These are phyloP conservation scores for Furnarius figulus DNA, from an alignment of 2,113 vertebrate species.

Conservation along the genomic window DNA sequence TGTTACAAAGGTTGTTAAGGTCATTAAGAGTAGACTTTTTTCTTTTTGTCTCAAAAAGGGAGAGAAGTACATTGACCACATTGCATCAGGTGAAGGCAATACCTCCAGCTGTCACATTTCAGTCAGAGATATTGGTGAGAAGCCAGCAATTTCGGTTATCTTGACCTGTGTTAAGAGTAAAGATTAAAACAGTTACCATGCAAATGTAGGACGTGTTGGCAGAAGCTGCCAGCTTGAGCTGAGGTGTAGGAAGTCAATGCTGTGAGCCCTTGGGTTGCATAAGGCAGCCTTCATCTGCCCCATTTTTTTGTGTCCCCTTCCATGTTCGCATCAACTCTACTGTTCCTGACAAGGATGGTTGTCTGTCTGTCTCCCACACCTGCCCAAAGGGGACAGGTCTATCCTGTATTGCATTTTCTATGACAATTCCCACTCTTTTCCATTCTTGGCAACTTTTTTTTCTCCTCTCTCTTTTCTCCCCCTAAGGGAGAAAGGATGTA, in stretches of 20 bases:
- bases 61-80: background rate
- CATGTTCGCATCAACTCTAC: no score
- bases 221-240: background rate
- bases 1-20: background rate
- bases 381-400: no score
- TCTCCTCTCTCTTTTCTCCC: background rate
- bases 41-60: background rate
- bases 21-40: background rate
- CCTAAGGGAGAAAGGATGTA: background rate
- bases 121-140: background rate
- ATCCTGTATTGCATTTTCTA: background rate
- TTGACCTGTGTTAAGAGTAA: background rate
- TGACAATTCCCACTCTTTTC: background rate
- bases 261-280: background rate
- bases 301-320: background rate
- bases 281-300: background rate
- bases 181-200: background rate
- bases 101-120: background rate
- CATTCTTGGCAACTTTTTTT: background rate
- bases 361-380: background rate
- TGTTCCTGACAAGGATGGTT: rapidly evolving
- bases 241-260: rapidly evolving
- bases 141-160: background rate
- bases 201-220: background rate
- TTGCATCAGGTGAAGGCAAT: background rate